Percentiles rank a stretch among this genome's conserved stretches.
phyloP scores from a whole-genome alignment of 2,113 vertebrate genomes.

The Psittacara wagleri region DNA sequence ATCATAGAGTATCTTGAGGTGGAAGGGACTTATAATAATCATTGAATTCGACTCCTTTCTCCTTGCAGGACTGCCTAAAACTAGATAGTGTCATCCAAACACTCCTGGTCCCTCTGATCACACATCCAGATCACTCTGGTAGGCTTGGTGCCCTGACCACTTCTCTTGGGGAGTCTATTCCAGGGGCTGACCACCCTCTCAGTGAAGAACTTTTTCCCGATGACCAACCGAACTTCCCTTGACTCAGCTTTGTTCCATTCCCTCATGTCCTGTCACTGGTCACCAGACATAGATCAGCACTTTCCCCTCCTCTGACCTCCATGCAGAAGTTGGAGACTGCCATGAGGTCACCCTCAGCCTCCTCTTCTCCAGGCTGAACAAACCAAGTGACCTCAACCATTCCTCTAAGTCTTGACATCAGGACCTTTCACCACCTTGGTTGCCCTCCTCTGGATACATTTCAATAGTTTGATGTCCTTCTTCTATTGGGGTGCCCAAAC shows the following conservation, averaged over 20 bases:
- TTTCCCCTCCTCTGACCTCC: accelerated
- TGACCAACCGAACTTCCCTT: background rate
- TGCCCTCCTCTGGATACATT: accelerated
- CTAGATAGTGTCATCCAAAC: background rate
- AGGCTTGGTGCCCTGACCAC: background rate
- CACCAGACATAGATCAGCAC: background rate
- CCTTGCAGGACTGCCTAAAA: background rate
- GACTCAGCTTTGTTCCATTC: background rate
- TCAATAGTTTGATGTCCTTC: background rate
- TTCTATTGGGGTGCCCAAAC: accelerated
- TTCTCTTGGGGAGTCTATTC: background rate
- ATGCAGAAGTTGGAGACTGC: accelerated
- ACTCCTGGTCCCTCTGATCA: background rate
- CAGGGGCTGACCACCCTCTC: accelerated
- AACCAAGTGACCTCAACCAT: accelerated
- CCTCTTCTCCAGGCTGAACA: background rate
- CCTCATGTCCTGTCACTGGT: background rate
- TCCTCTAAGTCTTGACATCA: background rate
- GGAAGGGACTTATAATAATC: background rate
- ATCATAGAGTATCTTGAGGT: background rate
- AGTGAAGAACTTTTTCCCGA: background rate
- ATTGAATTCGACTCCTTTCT: background rate
- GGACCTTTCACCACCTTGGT: background rate
- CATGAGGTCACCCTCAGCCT: background rate
- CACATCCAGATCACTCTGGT: background rate